Evolutionary conservation across 2,797 vertebrate species (phyloP).

Genomic region (Phyllotis vaccarum): DNA sequence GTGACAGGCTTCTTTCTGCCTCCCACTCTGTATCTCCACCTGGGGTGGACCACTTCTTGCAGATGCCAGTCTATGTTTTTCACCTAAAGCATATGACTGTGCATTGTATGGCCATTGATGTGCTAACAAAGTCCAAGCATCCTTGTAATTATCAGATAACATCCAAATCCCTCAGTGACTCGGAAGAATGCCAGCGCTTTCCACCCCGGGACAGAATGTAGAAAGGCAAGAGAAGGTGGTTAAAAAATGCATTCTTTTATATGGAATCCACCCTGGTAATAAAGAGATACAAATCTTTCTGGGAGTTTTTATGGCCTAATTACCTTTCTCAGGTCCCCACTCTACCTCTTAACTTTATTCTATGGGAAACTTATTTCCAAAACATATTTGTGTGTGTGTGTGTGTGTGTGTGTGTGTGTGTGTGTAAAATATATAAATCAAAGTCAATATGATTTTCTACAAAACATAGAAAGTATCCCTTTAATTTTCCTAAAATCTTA

Average conservation of each 20-base stretch:
- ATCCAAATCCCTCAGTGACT: neutral
- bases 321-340: neutral
- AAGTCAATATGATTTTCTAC: neutral
- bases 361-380: neutral
- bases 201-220: neutral
- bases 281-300: too few species aligned
- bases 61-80: neutral
- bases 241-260: neutral
- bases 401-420: too few species aligned
- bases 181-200: neutral
- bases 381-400: neutral
- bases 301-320: neutral
- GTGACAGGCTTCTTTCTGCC: neutral
- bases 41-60: neutral
- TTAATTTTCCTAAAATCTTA: constrained; percentile 21
- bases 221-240: neutral
- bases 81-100: too few species aligned
- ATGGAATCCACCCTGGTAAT: neutral
- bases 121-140: neutral
- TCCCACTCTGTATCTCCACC: neutral
- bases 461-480: neutral
- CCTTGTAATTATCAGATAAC: neutral
- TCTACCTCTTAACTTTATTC: neutral
- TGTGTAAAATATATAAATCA: neutral
- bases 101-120: too few species aligned